Evolutionary conservation across 2,888 invertebrate species (phyloP).

Genomic region (Scotopteryx bipunctaria): DNA sequence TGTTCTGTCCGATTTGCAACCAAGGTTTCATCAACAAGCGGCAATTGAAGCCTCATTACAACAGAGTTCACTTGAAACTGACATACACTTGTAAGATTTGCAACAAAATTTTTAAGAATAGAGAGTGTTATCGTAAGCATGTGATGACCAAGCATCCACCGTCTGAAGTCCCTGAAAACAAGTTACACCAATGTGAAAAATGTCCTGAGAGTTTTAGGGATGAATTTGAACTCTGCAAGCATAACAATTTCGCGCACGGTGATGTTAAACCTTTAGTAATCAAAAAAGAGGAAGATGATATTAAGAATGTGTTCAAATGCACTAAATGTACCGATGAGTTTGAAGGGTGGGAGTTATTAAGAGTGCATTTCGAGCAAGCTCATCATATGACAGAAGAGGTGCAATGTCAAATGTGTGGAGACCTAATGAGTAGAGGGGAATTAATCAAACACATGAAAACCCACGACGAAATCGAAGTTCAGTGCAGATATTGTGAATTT

Average conservation of each 20-base stretch:
- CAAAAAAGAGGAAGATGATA: constrained; percentile 56
- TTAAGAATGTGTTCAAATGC: constrained; percentile 61
- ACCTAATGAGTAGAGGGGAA: constrained; percentile 57
- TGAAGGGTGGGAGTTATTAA: constrained; percentile 58
- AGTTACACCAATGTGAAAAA: constrained; percentile 63
- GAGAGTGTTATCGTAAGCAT: constrained; percentile 70
- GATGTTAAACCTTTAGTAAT: constrained; percentile 25
- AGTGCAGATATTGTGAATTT: constrained; percentile 69
- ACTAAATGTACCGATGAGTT: constrained; percentile 66
- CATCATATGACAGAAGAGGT: constrained; percentile 58
- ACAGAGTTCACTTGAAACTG: constrained; percentile 71
- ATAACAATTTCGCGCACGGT: constrained; percentile 58
- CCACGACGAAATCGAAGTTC: constrained; percentile 44
- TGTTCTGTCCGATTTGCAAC: constrained; percentile 67
- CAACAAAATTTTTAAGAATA: constrained; percentile 66
- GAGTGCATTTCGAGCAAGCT: constrained; percentile 62
- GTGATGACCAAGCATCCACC: constrained; percentile 64
- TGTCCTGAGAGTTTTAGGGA: constrained; percentile 64
- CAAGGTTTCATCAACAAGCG: constrained; percentile 69
- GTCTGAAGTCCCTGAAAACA: constrained; percentile 30
- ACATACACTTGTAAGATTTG: constrained; percentile 69
- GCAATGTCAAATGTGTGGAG: constrained; percentile 72
- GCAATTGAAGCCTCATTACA: constrained; percentile 66
- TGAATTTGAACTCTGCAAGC: constrained; percentile 68
- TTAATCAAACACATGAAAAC: constrained; percentile 66